These are phyloP conservation scores for Acyrthosiphon pisum DNA, from an alignment of 1,140 invertebrate species.

Conservation along the genomic window DNA sequence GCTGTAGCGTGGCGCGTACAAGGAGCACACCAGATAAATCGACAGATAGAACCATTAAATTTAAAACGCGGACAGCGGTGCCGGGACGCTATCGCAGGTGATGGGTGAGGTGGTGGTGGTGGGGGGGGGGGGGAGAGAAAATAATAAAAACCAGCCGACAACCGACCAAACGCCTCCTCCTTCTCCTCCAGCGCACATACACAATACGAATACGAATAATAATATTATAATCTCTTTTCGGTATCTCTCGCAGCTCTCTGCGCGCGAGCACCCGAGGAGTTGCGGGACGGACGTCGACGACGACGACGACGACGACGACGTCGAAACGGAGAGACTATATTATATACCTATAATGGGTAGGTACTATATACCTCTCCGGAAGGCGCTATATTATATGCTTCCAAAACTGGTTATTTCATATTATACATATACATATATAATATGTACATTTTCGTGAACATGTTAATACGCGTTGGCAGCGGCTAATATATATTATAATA, in stretches of 20 bases:
- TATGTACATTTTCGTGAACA: conserved; percentile 46
- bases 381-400: conserved; percentile 38
- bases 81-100: background rate
- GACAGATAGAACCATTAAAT: conserved; percentile 56
- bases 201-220: conserved; percentile 40
- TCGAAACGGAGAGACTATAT: background rate
- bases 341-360: background rate
- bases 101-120: background rate
- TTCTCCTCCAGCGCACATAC: background rate
- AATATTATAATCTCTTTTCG: conserved; percentile 55
- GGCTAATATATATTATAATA: background rate
- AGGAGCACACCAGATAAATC: conserved; percentile 56
- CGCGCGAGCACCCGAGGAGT: background rate
- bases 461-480: conserved; percentile 50
- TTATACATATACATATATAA: background rate
- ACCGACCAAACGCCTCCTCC: conserved; percentile 48
- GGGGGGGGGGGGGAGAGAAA: background rate
- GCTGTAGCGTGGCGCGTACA: conserved; percentile 15
- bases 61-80: conserved; percentile 29
- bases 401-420: conserved; percentile 47
- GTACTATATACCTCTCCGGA: conserved; percentile 21
- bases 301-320: conserved; percentile 3
- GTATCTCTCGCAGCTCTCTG: conserved; percentile 42
- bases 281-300: background rate
- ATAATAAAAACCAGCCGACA: conserved; percentile 56